Conservation (phyloP, 2,113 vertebrate species). For the Noctilio leporinus region DNA sequence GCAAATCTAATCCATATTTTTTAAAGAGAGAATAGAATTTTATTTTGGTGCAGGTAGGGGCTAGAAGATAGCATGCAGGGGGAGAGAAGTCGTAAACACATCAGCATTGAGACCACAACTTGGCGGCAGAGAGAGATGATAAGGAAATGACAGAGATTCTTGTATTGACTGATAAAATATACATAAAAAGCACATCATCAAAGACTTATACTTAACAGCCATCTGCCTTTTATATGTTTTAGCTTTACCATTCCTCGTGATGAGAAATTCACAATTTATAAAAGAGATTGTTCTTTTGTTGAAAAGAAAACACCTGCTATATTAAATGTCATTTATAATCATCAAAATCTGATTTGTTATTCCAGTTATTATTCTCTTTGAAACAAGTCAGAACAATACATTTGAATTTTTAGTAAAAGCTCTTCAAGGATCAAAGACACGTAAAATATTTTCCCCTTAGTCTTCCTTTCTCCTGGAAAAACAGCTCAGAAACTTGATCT, state of each 20-base stretch:
- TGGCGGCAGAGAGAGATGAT: background rate
- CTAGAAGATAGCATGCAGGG: background rate
- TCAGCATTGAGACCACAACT: background rate
- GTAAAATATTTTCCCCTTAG: background rate
- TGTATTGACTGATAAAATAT: background rate
- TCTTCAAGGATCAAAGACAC: background rate
- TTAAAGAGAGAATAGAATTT: background rate
- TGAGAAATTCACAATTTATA: background rate
- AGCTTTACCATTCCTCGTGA: background rate
- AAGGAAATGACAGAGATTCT: background rate
- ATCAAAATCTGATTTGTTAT: background rate
- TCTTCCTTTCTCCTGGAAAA: background rate
- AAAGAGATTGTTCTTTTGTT: background rate
- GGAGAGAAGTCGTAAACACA: background rate
- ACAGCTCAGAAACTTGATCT: background rate
- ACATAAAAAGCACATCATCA: background rate
- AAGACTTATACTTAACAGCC: background rate
- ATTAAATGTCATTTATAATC: background rate
- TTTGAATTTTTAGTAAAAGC: background rate
- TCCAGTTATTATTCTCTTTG: background rate
- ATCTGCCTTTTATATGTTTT: background rate
- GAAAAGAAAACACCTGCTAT: background rate
- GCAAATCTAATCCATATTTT: background rate
- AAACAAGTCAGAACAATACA: background rate
- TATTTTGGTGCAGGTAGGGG: background rate